Conservation (phyloP, 2,113 vertebrate species). For the Cyphomyrus discorhynchus region DNA sequence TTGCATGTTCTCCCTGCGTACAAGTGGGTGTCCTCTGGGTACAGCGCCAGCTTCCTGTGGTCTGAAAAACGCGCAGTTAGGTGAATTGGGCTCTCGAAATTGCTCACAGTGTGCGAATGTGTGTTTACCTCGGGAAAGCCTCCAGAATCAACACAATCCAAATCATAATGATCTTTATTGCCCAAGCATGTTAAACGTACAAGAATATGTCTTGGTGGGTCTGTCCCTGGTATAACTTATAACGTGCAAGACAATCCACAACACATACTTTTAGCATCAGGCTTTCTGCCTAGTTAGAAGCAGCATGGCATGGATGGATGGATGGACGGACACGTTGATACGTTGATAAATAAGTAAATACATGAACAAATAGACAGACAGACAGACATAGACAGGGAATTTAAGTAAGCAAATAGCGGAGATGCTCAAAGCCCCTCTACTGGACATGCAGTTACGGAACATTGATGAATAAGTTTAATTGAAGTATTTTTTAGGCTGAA, state of each 20-base stretch:
- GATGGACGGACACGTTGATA: background rate
- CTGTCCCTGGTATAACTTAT: background rate
- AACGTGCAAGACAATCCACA: background rate
- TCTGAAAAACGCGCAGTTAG: background rate
- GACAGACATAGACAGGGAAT: background rate
- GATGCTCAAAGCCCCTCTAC: background rate
- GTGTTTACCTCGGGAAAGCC: background rate
- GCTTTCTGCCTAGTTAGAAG: background rate
- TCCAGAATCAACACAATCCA: background rate
- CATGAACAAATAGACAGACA: background rate
- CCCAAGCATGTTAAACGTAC: background rate
- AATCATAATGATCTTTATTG: background rate
- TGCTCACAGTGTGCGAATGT: background rate
- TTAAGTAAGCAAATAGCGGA: background rate
- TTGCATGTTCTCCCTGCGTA: background rate
- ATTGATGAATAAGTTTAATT: background rate
- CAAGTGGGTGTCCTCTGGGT: background rate
- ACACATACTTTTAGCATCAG: background rate
- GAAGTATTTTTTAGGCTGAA: background rate
- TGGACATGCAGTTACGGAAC: background rate
- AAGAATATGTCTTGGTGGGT: background rate
- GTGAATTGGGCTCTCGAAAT: background rate
- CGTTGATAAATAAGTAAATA: background rate
- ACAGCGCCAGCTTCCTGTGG: background rate
- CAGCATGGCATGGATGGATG: background rate